These are phyloP conservation scores for Stictonetta naevosa DNA, from an alignment of 2,113 vertebrate species.

Conservation along the genomic window DNA sequence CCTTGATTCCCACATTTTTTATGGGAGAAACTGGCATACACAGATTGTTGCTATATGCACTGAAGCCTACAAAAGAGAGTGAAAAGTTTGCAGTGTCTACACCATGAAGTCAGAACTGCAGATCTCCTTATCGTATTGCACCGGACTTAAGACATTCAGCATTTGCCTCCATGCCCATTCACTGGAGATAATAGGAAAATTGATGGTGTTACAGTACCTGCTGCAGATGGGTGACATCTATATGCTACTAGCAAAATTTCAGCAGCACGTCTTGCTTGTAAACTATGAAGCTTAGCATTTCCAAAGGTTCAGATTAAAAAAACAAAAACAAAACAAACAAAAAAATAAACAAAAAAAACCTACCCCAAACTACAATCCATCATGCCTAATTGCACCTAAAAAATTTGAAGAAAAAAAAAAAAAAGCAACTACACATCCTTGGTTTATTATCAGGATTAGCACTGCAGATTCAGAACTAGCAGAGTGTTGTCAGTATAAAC, in stretches of 20 bases:
- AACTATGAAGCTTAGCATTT: neutral
- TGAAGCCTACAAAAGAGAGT: neutral
- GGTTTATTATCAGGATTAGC: neutral
- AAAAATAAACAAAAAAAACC: too few species aligned
- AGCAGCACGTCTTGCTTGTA: neutral
- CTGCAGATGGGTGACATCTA: neutral
- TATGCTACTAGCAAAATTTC: neutral
- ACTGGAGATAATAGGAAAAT: neutral
- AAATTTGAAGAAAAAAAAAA: neutral
- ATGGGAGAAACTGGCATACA: neutral
- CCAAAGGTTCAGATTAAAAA: neutral
- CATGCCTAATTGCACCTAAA: neutral
- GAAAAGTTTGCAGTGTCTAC: neutral
- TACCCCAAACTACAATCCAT: neutral
- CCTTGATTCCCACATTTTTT: neutral
- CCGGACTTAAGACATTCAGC: neutral
- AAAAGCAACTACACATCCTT: neutral
- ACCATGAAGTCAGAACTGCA: neutral
- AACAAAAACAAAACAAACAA: too few species aligned
- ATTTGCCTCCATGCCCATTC: neutral
- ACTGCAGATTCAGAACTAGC: fast-evolving
- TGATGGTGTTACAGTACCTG: neutral
- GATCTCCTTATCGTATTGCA: neutral
- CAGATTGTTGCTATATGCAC: neutral
- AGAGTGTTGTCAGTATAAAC: neutral